These are phyloP conservation scores for Patella caerulea DNA, from an alignment of 2,888 invertebrate species.

Conservation along the genomic window DNA sequence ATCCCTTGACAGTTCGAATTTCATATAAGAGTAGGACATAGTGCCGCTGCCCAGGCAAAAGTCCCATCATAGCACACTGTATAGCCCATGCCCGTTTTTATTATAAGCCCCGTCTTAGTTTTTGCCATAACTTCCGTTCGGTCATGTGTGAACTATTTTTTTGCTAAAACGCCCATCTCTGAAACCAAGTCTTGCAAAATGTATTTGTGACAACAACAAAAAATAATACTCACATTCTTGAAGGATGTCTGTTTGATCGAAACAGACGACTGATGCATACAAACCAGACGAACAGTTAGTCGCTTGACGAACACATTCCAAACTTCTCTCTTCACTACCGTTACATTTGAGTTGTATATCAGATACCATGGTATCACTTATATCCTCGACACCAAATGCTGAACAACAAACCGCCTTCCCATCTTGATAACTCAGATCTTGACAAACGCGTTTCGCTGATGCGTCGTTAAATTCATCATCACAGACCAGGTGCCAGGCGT, in stretches of 20 bases:
- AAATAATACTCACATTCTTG: not conserved
- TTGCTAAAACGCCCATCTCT: too few relatives aligned
- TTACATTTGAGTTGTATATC: slow-evolving; percentile 48
- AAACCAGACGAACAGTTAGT: slow-evolving; percentile 40
- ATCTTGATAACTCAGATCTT: slow-evolving; percentile 50
- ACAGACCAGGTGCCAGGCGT: slow-evolving; percentile 54
- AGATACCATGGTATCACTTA: slow-evolving; percentile 15
- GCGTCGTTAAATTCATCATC: slow-evolving; percentile 57
- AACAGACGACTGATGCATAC: slow-evolving; percentile 59
- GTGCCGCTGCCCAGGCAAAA: too few relatives aligned
- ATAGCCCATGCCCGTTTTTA: too few relatives aligned
- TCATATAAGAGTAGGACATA: too few relatives aligned
- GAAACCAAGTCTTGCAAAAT: too few relatives aligned
- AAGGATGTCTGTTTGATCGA: slow-evolving; percentile 24
- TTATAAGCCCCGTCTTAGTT: too few relatives aligned
- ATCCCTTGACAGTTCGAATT: too few relatives aligned
- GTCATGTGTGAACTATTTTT: too few relatives aligned
- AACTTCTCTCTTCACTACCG: slow-evolving; percentile 32
- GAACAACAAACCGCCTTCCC: slow-evolving; percentile 55
- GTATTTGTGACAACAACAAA: too few relatives aligned
- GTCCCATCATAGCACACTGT: too few relatives aligned
- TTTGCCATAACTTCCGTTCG: too few relatives aligned
- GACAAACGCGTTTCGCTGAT: slow-evolving; percentile 54
- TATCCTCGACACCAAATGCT: slow-evolving; percentile 48
- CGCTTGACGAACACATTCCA: slow-evolving; percentile 42